phyloP scores from a whole-genome alignment of 2,888 invertebrate genomes.

The Acleris cristana region DNA sequence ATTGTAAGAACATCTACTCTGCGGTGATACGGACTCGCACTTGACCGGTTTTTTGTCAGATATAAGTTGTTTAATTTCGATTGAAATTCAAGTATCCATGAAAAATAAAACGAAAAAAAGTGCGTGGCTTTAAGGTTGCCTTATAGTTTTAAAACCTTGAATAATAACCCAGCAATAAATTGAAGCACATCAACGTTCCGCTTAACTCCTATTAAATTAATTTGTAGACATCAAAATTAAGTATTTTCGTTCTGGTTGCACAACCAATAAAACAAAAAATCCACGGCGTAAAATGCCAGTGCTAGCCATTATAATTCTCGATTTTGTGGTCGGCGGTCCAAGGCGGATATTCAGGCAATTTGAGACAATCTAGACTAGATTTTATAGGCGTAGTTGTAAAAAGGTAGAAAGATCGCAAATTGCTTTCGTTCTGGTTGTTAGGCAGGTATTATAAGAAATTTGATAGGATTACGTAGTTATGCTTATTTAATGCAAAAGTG shows the following conservation, averaged over 20 bases:
- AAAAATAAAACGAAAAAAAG: no score
- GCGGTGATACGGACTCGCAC: no score
- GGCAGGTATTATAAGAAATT: neutral
- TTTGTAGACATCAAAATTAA: constrained; percentile 1
- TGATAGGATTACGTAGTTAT: neutral
- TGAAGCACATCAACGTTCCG: neutral
- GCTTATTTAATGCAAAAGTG: no score
- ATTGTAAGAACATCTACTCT: no score
- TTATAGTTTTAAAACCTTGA: no score
- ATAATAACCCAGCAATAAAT: no score
- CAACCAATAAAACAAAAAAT: constrained; percentile 15
- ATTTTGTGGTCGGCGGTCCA: constrained; percentile 57
- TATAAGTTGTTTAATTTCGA: no score
- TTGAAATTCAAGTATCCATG: no score
- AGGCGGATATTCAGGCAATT: constrained; percentile 62
- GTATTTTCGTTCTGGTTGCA: constrained; percentile 9
- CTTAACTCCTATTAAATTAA: neutral
- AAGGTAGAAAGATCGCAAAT: constrained; percentile 9
- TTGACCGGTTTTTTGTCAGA: no score
- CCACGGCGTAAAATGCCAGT: constrained; percentile 27
- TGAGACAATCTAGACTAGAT: constrained; percentile 46
- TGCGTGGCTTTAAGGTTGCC: no score
- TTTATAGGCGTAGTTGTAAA: constrained; percentile 15
- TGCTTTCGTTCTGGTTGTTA: constrained; percentile 10
- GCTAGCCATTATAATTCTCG: constrained; percentile 43